Evolutionary conservation across 1,140 invertebrate genomes (phyloP), one percentile per base, ranked within the genome.

Genomic region (Penaeus japonicus): DNA sequence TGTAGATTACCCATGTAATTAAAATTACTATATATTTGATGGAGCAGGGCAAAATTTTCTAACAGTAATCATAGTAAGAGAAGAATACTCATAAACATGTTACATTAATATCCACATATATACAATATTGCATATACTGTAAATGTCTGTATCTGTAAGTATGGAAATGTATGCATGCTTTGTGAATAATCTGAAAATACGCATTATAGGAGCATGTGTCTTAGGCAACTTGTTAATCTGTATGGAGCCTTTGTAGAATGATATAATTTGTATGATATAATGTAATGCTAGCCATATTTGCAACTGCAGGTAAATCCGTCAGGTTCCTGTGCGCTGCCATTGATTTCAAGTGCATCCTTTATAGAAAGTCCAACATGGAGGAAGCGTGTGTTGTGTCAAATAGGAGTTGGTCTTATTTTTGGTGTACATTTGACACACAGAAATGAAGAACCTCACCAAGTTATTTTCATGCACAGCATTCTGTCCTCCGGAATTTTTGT

Each of bases 81-180:
- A 47, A 47, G 39, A 47, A 73, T 73, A 24, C 65, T 73, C 65
- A 24, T 30, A 27, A 73, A 27, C 65, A 73, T 73, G 65, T 32
- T 32, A 73, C 32, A 65, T 30, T 73, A 84, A 84, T 75, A 30
- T 84, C 24, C 20, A 59, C 65, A 70, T 47, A 20, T 47, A 70
- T 47, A 20, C 24, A 53, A 73, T 81, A 24, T n/a, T 79, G 47
- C 47, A 55, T 87, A 75, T 59, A 82, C 27, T 73, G 39, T 87
- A 57, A 81, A 82, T 81, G 55, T 75, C 81, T 82, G 82, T 55
- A 87, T 53, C 32, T 81, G 18, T 70, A 30, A 87, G 80, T 62
- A 62, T 55, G 35, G 22, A 55, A 53, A 87, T 87, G 85, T 62
- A 87, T 87, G 85, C 59, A 87, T 87, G 85, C 85, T 87, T 87